Percentiles rank a stretch among this genome's conserved stretches.
Evolutionary conservation across 2,888 invertebrate species (phyloP).

Genomic region (Dolichopus griseipennis): DNA sequence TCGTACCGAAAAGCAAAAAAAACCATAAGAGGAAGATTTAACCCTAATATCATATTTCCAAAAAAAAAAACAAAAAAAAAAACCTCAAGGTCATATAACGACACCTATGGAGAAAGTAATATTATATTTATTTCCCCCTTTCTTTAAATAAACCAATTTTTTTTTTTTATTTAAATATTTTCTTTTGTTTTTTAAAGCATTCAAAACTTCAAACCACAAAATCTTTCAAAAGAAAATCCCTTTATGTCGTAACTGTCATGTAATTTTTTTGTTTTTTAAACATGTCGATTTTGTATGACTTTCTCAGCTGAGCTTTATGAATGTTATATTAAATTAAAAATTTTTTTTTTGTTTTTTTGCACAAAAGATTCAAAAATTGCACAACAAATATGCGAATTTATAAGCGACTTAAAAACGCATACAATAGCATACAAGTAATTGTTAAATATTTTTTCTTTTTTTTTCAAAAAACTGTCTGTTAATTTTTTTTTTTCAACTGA

Average conservation of each 20-base stretch:
- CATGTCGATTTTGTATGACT: background rate
- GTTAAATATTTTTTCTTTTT: background rate
- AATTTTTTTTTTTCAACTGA: background rate
- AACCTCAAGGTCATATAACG: background rate
- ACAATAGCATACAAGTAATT: background rate
- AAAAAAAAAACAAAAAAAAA: background rate
- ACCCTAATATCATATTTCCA: no score
- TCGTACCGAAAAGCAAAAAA: no score
- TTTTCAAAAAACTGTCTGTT: background rate
- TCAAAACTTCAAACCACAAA: no score
- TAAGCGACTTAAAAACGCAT: no score
- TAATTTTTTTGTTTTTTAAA: background rate
- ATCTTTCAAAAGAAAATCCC: background rate
- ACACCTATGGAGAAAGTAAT: background rate
- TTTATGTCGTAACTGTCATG: background rate
- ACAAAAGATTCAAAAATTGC: no score
- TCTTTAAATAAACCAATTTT: background rate
- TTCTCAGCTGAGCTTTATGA: background rate
- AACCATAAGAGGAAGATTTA: no score
- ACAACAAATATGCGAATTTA: no score
- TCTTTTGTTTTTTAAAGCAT: no score
- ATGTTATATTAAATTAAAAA: no score
- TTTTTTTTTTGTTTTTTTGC: no score
- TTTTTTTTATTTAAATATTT: no score
- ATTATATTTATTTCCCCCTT: background rate